Conservation (phyloP, 1,140 invertebrate species). For the Mylabris phalerata region DNA sequence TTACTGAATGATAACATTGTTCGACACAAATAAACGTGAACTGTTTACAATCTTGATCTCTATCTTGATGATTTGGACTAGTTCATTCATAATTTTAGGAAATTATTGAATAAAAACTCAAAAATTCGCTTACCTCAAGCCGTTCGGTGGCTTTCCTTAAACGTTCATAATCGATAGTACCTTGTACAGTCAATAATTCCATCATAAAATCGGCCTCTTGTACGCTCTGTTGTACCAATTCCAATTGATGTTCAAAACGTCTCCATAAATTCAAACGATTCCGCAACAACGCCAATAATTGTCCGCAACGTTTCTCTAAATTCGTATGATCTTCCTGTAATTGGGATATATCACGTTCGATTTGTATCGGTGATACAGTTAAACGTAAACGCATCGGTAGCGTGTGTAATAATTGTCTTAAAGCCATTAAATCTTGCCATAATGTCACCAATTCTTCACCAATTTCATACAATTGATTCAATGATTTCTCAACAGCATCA, state of each 20-base stretch:
- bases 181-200: slow-evolving; percentile 70
- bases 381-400: slow-evolving; percentile 63
- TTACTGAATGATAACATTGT: too few relatives aligned
- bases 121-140: slow-evolving; percentile 56
- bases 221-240: slow-evolving; percentile 69
- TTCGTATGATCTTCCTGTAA: slow-evolving; percentile 64
- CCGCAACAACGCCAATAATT: slow-evolving; percentile 57
- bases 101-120: too few relatives aligned
- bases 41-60: too few relatives aligned
- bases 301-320: slow-evolving; percentile 60
- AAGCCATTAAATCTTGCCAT: slow-evolving; percentile 68
- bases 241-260: slow-evolving; percentile 65
- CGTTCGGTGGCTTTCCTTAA: slow-evolving; percentile 71
- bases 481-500: slow-evolving; percentile 61
- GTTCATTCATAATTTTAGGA: too few relatives aligned
- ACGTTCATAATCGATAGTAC: slow-evolving; percentile 72
- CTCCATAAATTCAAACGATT: slow-evolving; percentile 62
- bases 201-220: slow-evolving; percentile 81
- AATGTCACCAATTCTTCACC: slow-evolving; percentile 57
- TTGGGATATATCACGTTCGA: slow-evolving; percentile 67
- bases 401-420: slow-evolving; percentile 67
- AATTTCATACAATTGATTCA: slow-evolving; percentile 58
- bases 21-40: too few relatives aligned
- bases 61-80: too few relatives aligned
- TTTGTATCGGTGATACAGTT: slow-evolving; percentile 63